These are phyloP conservation scores for Seriola aureovittata DNA, from an alignment of 2,113 vertebrate species.

Conservation along the genomic window DNA sequence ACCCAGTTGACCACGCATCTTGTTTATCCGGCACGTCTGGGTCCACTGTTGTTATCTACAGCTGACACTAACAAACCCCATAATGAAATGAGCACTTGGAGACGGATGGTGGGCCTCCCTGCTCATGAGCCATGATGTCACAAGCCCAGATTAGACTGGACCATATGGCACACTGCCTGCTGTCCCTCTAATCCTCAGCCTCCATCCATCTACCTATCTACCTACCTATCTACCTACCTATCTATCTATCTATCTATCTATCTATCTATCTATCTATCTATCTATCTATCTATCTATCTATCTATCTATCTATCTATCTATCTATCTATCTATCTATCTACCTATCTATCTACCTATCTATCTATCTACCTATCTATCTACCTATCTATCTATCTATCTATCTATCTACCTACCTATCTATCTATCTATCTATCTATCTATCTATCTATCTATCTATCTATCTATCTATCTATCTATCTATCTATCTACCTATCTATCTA, in stretches of 20 bases:
- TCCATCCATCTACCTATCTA: conserved; percentile 21
- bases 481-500: too few relatives aligned
- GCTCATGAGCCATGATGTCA: conserved; percentile 78
- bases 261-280: conserved; percentile 5
- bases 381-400: too few relatives aligned
- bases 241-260: conserved; percentile 6
- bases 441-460: too few relatives aligned
- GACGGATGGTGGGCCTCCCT: conserved; percentile 61
- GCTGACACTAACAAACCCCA: conserved; percentile 56
- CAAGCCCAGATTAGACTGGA: conserved; percentile 77
- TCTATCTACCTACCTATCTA: too few relatives aligned
- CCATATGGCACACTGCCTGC: conserved; percentile 79
- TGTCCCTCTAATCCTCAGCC: conserved; percentile 72
- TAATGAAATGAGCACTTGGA: conserved; percentile 62
- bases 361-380: too few relatives aligned
- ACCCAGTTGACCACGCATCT: conserved; percentile 5
- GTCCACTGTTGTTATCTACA: conserved; percentile 65
- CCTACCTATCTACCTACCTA: neutral
- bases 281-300: neutral
- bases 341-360: too few relatives aligned
- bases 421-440: too few relatives aligned
- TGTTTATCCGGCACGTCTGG: conserved; percentile 21
- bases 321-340: too few relatives aligned
- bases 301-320: too few relatives aligned
- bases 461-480: neutral